Evolutionary conservation across 2,888 invertebrate genomes (phyloP).

Genomic region (Lottia scabra): DNA sequence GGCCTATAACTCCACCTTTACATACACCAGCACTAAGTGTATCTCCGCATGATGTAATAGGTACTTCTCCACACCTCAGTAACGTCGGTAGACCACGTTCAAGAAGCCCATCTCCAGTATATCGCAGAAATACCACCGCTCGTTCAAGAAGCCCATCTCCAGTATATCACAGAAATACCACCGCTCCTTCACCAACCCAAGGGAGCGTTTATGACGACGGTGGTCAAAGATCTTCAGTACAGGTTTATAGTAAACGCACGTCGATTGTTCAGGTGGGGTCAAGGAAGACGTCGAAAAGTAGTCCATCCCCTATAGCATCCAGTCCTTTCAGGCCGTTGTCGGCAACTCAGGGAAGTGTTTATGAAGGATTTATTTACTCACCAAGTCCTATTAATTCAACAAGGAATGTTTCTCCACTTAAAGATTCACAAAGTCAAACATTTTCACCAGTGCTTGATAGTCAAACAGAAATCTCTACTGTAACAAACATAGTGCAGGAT

Average conservation of each 20-base stretch:
- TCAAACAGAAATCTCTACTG: no score
- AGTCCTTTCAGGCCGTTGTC: background rate
- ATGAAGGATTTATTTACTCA: background rate
- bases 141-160: background rate
- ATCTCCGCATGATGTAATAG: background rate
- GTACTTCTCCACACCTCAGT: no score
- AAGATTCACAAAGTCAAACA: no score
- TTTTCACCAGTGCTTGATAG: no score
- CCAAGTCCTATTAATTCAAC: no score
- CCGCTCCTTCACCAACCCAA: background rate
- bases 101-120: background rate
- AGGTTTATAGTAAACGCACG: background rate
- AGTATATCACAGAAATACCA: background rate
- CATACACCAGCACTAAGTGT: background rate
- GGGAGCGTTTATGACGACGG: background rate
- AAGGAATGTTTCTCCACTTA: no score
- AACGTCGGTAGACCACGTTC: no score
- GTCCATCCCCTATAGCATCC: no score
- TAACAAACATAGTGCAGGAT: background rate
- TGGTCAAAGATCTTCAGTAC: background rate
- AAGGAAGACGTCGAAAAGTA: no score
- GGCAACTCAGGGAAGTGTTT: background rate
- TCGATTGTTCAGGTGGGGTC: no score
- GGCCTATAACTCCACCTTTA: conserved; percentile 13
- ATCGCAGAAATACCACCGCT: background rate